These are phyloP conservation scores for Vidua macroura DNA, from an alignment of 2,113 vertebrate genomes.

Conservation along the genomic window DNA sequence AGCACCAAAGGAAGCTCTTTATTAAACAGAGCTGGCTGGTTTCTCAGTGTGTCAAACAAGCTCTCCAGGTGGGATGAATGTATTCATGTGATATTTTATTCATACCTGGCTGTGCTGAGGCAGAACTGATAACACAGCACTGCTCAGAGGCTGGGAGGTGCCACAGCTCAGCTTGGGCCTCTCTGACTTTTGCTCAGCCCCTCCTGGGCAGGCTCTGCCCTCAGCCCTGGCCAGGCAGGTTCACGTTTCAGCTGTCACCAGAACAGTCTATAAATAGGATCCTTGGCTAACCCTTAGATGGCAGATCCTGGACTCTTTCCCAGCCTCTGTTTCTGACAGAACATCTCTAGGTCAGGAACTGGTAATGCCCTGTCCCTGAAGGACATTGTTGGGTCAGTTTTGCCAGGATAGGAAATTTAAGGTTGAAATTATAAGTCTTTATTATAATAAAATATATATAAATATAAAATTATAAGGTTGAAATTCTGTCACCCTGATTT, in stretches of 20 bases:
- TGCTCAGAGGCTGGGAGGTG: background rate
- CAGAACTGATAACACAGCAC: background rate
- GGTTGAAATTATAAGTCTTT: background rate
- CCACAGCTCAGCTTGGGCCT: background rate
- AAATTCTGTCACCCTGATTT: no score
- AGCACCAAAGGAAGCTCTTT: background rate
- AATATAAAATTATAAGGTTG: background rate
- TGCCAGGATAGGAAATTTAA: background rate
- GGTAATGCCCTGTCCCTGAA: background rate
- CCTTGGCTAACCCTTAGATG: background rate
- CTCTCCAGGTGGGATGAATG: background rate
- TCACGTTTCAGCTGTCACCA: background rate
- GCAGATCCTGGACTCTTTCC: background rate
- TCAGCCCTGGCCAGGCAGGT: background rate
- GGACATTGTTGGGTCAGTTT: background rate
- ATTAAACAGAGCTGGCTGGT: background rate
- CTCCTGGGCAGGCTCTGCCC: background rate
- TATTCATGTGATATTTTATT: constrained; percentile 11
- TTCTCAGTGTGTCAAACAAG: background rate
- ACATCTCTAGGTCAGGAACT: background rate
- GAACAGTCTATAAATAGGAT: background rate
- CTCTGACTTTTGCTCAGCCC: background rate
- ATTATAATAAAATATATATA: no score
- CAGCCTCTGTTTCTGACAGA: background rate
- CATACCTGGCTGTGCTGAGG: background rate